A percentile compares a stretch with the other conserved stretches of the same genome.
phyloP scores from a whole-genome alignment of 2,797 vertebrate species.

The Ibycter americanus region DNA sequence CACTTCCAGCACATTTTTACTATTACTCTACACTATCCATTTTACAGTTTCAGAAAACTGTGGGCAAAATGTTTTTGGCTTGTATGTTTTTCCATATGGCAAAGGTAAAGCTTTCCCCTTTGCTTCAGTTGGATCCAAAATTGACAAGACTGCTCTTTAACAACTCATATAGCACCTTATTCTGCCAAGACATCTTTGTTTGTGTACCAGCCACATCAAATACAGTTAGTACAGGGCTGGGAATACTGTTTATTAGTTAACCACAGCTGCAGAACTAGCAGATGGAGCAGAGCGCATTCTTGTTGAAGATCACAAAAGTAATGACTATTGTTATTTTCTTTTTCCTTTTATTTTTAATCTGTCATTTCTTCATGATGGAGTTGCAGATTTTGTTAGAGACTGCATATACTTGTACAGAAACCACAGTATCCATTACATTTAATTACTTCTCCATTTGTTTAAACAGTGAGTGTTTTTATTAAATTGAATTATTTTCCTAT shows the following conservation, averaged over 20 bases:
- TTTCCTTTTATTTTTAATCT: constrained; percentile 34
- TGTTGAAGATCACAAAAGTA: constrained; percentile 31
- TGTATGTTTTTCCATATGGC: constrained; percentile 11
- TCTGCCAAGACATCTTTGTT: constrained; percentile 60
- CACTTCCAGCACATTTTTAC: background rate
- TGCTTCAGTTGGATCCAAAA: background rate
- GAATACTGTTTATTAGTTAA: constrained; percentile 65
- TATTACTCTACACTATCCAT: background rate
- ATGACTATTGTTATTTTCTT: background rate
- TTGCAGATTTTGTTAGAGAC: background rate
- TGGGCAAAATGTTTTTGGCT: background rate
- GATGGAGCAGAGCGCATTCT: constrained; percentile 5
- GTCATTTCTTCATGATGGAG: background rate
- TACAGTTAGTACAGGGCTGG: constrained; percentile 11
- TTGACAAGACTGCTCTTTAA: background rate
- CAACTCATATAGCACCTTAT: background rate
- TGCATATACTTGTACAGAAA: background rate
- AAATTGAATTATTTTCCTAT: constrained; percentile 5
- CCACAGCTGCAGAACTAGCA: constrained; percentile 59
- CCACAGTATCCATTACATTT: background rate
- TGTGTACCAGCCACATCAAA: constrained; percentile 26
- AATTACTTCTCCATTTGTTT: background rate
- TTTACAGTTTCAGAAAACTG: background rate
- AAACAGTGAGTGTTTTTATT: background rate
- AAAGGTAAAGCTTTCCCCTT: constrained; percentile 2